A percentile compares a stretch with the other conserved stretches of the same genome.
Evolutionary conservation across 2,797 vertebrate genomes (phyloP).

Genomic region (Enteromius radiatus): DNA sequence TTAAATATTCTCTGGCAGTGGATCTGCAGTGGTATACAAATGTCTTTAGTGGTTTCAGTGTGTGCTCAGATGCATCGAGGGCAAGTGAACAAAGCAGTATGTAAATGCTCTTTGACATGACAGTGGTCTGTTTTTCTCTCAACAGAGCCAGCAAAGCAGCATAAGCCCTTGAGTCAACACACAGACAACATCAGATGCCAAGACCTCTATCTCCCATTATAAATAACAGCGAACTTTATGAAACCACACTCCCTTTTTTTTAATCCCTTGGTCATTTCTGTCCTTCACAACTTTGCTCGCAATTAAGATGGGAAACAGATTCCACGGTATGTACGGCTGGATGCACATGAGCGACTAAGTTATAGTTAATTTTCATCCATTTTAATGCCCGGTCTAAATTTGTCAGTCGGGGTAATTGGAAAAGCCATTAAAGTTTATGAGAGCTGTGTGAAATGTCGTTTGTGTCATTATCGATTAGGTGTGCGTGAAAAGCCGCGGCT

Average conservation of each 20-base stretch:
- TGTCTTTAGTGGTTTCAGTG: not conserved
- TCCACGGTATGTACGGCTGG: slow-evolving; percentile 42
- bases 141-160: not conserved
- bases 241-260: not conserved
- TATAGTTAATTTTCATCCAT: slow-evolving; percentile 55
- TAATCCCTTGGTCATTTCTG: slow-evolving; percentile 30
- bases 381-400: slow-evolving; percentile 51
- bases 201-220: slow-evolving; percentile 11
- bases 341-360: slow-evolving; percentile 50
- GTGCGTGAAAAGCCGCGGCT: slow-evolving; percentile 5
- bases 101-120: slow-evolving; percentile 43
- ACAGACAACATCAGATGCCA: slow-evolving; percentile 3
- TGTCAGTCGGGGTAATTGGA: slow-evolving; percentile 52
- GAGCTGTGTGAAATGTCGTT: slow-evolving; percentile 49
- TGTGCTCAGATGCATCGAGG: slow-evolving; percentile 10
- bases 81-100: slow-evolving; percentile 31
- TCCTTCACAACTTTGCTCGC: slow-evolving; percentile 29
- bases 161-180: slow-evolving; percentile 24
- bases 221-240: not conserved
- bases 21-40: slow-evolving; percentile 2
- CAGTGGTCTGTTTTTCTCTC: slow-evolving; percentile 33
- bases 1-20: not conserved
- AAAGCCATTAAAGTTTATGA: slow-evolving; percentile 57
- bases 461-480: slow-evolving; percentile 67
- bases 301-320: slow-evolving; percentile 51